phyloP scores from a whole-genome alignment of 2,797 vertebrate genomes.

The Cyclura pinguis region DNA sequence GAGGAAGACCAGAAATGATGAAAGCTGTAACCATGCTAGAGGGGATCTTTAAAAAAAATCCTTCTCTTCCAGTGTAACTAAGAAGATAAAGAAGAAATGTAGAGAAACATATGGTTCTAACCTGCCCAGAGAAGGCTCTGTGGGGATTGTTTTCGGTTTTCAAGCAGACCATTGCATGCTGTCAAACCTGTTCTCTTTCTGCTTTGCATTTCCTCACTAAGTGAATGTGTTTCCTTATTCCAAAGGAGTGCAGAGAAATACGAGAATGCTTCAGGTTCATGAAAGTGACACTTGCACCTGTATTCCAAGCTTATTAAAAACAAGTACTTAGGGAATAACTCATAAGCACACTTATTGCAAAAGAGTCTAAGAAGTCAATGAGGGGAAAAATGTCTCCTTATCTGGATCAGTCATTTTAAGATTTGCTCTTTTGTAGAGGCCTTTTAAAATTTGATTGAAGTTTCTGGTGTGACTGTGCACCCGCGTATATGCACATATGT shows the following conservation, averaged over 20 bases:
- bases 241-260: slow-evolving; percentile 25
- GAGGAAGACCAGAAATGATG: slow-evolving; percentile 58
- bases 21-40: slow-evolving; percentile 64
- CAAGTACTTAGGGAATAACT: slow-evolving; percentile 17
- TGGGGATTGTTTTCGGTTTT: slow-evolving; percentile 60
- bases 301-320: slow-evolving; percentile 52
- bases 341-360: slow-evolving; percentile 49
- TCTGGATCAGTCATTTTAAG: slow-evolving; percentile 57
- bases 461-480: slow-evolving; percentile 45
- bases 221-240: slow-evolving; percentile 44
- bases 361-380: slow-evolving; percentile 48
- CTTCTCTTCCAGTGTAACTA: slow-evolving; percentile 65
- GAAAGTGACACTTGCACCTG: slow-evolving; percentile 34
- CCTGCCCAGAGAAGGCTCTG: slow-evolving; percentile 62
- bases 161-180: slow-evolving; percentile 54
- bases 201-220: slow-evolving; percentile 63
- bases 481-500: slow-evolving; percentile 8
- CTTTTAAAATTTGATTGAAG: slow-evolving; percentile 60
- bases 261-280: slow-evolving; percentile 34
- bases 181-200: slow-evolving; percentile 62
- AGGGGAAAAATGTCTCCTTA: slow-evolving; percentile 38
- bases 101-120: slow-evolving; percentile 68
- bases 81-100: slow-evolving; percentile 62
- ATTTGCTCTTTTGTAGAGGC: slow-evolving; percentile 38
- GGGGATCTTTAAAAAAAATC: slow-evolving; percentile 55